phyloP scores from a whole-genome alignment of 2,113 vertebrate genomes.

The Equus quagga region DNA sequence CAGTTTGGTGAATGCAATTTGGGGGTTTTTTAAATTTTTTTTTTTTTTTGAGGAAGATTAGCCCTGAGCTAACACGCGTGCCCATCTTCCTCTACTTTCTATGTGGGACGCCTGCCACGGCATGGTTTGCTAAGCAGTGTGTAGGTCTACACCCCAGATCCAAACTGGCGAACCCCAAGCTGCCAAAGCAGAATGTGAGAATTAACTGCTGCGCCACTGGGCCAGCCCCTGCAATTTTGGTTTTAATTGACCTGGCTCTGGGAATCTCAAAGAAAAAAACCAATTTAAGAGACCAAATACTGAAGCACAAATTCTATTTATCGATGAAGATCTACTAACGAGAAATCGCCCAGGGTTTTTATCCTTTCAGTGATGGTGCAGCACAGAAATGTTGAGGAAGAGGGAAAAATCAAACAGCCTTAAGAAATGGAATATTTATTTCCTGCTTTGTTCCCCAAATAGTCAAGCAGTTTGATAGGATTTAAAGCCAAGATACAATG shows the following conservation, averaged over 20 bases:
- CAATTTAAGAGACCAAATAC: not conserved
- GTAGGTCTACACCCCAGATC: too few relatives aligned
- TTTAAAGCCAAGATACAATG: not conserved
- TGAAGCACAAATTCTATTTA: not conserved
- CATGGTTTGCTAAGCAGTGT: too few relatives aligned
- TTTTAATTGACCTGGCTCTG: constrained; percentile 41
- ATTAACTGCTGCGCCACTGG: too few relatives aligned
- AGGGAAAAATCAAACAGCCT: too few relatives aligned
- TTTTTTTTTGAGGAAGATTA: too few relatives aligned
- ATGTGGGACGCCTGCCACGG: too few relatives aligned
- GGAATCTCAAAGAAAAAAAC: not conserved
- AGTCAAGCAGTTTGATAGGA: not conserved
- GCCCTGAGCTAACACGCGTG: too few relatives aligned
- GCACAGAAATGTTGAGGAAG: not conserved
- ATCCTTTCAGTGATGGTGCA: not conserved
- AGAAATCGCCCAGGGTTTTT: not conserved
- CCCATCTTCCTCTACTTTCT: too few relatives aligned
- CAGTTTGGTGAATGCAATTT: not conserved
- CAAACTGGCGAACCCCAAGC: too few relatives aligned
- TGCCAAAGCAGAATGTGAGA: too few relatives aligned
- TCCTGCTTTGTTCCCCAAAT: not conserved
- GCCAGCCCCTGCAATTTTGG: not conserved
- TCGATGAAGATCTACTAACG: not conserved
- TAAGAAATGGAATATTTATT: not conserved
- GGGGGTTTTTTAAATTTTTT: too few relatives aligned